A percentile compares a stretch with the other conserved stretches of the same genome.
Evolutionary conservation across 1,140 invertebrate genomes (phyloP).

Genomic region (Lasioglossum baleicum): DNA sequence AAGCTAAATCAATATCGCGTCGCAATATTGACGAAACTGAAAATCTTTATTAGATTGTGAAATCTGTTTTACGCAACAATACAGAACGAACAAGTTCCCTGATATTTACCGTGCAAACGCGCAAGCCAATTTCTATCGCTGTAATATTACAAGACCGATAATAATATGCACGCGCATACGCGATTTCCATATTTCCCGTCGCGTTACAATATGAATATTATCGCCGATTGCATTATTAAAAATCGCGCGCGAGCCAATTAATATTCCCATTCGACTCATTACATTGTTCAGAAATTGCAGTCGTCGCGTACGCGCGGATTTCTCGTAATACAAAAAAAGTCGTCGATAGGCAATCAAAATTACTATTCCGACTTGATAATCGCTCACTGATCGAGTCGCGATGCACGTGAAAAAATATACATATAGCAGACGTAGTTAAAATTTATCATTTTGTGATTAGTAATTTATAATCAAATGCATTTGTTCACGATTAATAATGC

Average conservation of each 20-base stretch:
- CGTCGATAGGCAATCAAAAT: background rate
- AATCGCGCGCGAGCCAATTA: background rate
- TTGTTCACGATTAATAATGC: too few relatives aligned
- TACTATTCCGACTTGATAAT: too few relatives aligned
- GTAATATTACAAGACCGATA: conserved; percentile 35
- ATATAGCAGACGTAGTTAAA: too few relatives aligned
- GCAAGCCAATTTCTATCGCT: conserved; percentile 2
- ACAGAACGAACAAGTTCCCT: background rate
- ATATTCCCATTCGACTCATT: background rate
- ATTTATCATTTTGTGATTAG: too few relatives aligned
- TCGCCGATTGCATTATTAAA: conserved; percentile 9
- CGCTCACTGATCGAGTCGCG: too few relatives aligned
- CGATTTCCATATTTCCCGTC: conserved; percentile 3
- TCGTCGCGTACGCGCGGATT: background rate
- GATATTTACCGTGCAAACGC: conserved; percentile 19
- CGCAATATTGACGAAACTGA: conserved; percentile 12
- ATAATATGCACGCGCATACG: conserved; percentile 7
- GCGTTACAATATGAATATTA: conserved; percentile 1
- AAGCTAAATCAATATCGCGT: background rate
- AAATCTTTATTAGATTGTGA: conserved; percentile 1
- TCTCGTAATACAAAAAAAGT: background rate
- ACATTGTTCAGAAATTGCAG: background rate
- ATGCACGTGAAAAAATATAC: too few relatives aligned
- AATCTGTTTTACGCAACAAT: conserved; percentile 1
- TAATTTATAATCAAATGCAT: too few relatives aligned